Base-by-base conservation (phyloP, 2,888 invertebrate species). In the Odontocolon sp. region DNA sequence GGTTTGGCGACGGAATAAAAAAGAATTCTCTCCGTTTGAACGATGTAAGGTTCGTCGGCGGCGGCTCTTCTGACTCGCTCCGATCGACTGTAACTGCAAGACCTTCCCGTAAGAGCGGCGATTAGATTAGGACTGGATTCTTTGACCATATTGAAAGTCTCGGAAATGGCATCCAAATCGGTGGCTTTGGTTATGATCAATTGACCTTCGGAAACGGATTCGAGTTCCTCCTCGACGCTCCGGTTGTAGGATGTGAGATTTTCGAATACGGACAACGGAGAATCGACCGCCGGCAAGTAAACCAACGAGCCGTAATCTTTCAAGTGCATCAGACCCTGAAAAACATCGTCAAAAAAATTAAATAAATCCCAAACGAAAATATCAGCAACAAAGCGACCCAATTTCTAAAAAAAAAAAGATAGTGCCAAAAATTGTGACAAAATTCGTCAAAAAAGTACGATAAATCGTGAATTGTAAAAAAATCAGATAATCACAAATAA, bases 271-370 rank as follows among this genome's bases (percentile, higher is more conserved):
- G 90, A 89, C 8, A 94, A 74, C 0, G 95, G 92, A 73, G 92
- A 91, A 47, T 93, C 91, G 0, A 95, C 95, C 16, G 92, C 92
- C 5, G 94, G 92, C 61, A 94, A 89, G 86, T 94, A 95, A 0
- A 92, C 89, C 18, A 92, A 85, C 0, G 80, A 81, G 23, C 83
- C 84, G 0, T 89, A 82, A 0, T 81, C 81, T 9, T 91, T 85
- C 26, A 91, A 86, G 0, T 87, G 80, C 5, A 89, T 89, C 11
- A 93, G 85, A 81, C 90, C 91, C 0, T 91, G 89, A 80, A 89
- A 66, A 92, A 0, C 26, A 11, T 9, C 38, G 33, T 14, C 14
- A 16, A 78, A 18, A 21, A 6, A 21, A 8, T 3, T 28, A 16
- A 21, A 11, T 23, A 9, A 4, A 28, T 40, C 21, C 21, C 1